Conservation (phyloP, 1,140 invertebrate species). For the Drosophila ercepeae region DNA sequence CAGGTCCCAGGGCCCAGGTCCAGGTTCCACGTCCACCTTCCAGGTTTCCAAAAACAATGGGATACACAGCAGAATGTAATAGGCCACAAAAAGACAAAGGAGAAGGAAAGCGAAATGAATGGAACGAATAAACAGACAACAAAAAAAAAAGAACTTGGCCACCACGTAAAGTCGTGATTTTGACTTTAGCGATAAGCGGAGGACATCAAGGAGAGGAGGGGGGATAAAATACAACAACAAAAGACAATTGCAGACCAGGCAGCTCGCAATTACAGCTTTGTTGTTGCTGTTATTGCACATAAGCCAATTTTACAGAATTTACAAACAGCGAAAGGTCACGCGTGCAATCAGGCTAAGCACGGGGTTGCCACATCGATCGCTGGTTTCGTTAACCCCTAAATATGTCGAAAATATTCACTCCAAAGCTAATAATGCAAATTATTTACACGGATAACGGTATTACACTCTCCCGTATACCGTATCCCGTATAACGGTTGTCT, state of each 20-base stretch:
- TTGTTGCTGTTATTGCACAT: slow-evolving; percentile 28
- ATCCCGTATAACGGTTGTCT: no score
- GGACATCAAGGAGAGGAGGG: slow-evolving; percentile 20
- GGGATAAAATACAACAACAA: neutral
- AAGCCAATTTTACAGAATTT: slow-evolving; percentile 43
- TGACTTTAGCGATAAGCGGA: slow-evolving; percentile 72
- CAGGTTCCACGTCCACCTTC: no score
- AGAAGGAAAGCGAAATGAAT: slow-evolving; percentile 9
- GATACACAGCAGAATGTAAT: slow-evolving; percentile 31
- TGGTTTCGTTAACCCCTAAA: no score
- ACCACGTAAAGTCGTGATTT: slow-evolving; percentile 69
- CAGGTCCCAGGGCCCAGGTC: neutral
- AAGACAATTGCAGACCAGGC: slow-evolving; percentile 29
- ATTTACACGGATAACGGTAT: no score
- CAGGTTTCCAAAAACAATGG: slow-evolving; percentile 24
- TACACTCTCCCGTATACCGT: no score
- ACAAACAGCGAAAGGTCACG: slow-evolving; percentile 46
- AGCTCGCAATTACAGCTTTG: slow-evolving; percentile 28
- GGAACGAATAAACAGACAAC: neutral
- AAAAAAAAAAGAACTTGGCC: slow-evolving; percentile 49
- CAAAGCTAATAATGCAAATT: no score
- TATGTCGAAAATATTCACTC: no score
- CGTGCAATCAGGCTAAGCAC: slow-evolving; percentile 22
- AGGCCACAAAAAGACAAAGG: slow-evolving; percentile 50
- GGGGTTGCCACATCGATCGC: slow-evolving; percentile 21